Base-by-base conservation (phyloP, 2,888 invertebrate genomes). In the Nemoura dubitans region DNA sequence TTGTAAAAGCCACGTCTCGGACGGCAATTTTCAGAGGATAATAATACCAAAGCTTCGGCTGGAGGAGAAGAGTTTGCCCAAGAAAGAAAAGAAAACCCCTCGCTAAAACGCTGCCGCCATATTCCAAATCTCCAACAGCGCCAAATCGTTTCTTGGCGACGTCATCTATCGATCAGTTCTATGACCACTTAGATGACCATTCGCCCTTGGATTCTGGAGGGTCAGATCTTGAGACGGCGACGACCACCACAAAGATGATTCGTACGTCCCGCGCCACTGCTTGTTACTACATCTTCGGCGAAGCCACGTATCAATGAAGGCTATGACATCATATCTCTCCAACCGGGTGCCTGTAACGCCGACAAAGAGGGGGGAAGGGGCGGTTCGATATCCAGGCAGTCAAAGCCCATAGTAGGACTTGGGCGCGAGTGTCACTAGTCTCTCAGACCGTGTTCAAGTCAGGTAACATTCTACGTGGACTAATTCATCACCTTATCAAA, bases 301-400 rank as follows among this genome's bases (percentile, higher is more conserved):
- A 76, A 84, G 84, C 76, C 84, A 84, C 59, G 84, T 83, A 42
- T 83, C 36, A 59, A 84, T 29, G 76, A 36, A 16, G 76, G 77
- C 84, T 80, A 82, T 87, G 87, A 87, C 87, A 85, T 87, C 86
- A 87, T 87, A 76, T 42, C 42, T 30, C n/a, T 81, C 87, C 87
- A 87, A 87, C 85, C 77, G 16, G 85, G 25, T 30, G 7, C 0
- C 3, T 76, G 21, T 6, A 7, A n/a, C 26, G 30, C 14, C 27
- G 42, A n/a, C 87, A 85, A 85, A 83, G 86, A 86, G 77, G 43
- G 21, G n/a, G 59, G 76, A 82, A 86, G 78, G 86, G 84, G 59
- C 84, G 84, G 84, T 85, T 87, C 87, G 85, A 87, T 87, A 87
- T 77, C 86, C 59, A 86, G 87, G 83, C 78, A 78, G 78, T 86